A percentile compares a stretch with the other conserved stretches of the same genome.
Conservation (phyloP, 2,888 invertebrate species). For the Drosophila neonasuta region DNA sequence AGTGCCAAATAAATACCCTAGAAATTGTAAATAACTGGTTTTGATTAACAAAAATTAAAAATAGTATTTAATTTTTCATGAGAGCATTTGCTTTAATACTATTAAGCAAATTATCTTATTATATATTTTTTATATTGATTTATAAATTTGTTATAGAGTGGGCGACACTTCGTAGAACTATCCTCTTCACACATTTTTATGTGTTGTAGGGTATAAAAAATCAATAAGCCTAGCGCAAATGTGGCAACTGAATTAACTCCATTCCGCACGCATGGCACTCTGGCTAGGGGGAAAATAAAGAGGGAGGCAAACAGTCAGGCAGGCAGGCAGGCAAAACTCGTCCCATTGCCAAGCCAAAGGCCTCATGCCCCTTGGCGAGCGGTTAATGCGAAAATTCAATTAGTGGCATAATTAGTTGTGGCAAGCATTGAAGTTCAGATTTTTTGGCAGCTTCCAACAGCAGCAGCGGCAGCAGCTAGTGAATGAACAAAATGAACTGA, state of each 20-base stretch:
- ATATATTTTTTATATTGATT: background rate
- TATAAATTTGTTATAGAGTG: background rate
- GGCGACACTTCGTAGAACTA: background rate
- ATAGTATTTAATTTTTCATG: background rate
- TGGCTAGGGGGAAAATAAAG: background rate
- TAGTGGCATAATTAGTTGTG: conserved; percentile 81
- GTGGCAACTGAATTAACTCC: conserved; percentile 67
- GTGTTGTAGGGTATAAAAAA: conserved; percentile 50
- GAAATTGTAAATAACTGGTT: background rate
- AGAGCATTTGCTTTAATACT: background rate
- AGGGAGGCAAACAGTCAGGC: background rate
- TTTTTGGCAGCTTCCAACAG: conserved; percentile 53
- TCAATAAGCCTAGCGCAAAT: conserved; percentile 59
- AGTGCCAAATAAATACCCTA: background rate
- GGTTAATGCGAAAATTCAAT: conserved; percentile 80
- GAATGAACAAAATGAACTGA: conserved; percentile 39
- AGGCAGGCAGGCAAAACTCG: background rate
- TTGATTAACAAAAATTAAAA: background rate
- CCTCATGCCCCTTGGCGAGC: conserved; percentile 50
- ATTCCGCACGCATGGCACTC: conserved; percentile 60
- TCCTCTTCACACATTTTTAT: conserved; percentile 1
- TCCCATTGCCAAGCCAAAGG: conserved; percentile 8
- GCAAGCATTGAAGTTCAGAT: conserved; percentile 77
- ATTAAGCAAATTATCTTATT: background rate
- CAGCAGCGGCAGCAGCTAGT: conserved; percentile 13